Evolutionary conservation across 2,888 invertebrate species (phyloP), one percentile per base, ranked within the genome.

Genomic region (Cyaniris semiargus): DNA sequence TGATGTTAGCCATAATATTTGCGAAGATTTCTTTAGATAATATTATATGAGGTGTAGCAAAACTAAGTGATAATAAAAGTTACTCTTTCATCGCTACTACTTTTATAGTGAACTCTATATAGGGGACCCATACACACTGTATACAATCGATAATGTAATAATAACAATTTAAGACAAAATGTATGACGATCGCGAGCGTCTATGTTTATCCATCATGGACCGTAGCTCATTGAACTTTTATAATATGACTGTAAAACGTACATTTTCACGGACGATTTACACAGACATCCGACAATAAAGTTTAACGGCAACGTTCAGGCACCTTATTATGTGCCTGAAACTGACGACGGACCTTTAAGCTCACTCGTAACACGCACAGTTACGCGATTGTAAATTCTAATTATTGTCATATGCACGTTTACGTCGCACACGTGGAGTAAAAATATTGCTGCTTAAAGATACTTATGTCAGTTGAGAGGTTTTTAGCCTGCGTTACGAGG

Each of bases 331-430:
- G 66, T 27, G 27, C 66, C 66, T 31, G 66, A 13, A 31, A 66
- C 23, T 31, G 66, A 66, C 27, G 66, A 66, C 66, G 66, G 18
- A 66, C 66, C 66, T 66, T 27, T 66, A 66, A 66, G 66, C 66
- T 66, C 66, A 15, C 66, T 66, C 66, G 66, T 66, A 66, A 66
- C 27, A 66, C 60, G 60, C 60, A 60, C 27, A 27, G 66, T 66
- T 27, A 66, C 27, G 66, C 66, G 66, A 31, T 27, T 66, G 27
- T 66, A 66, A 66, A 66, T 66, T 66, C 66, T 66, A 66, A 66
- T 27, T 31, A 31, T 31, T 66, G 15, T 31, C 66, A 66, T 15
- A 66, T 31, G 15, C 66, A 66, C 66, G 66, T 66, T 66, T 66
- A 27, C 60, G 6, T 3, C 10, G 66, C 21, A 66, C 27, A 66